A percentile compares a stretch with the other conserved stretches of the same genome.
Evolutionary conservation across 2,888 invertebrate species (phyloP).

Genomic region (Mimumesa dahlbomi): DNA sequence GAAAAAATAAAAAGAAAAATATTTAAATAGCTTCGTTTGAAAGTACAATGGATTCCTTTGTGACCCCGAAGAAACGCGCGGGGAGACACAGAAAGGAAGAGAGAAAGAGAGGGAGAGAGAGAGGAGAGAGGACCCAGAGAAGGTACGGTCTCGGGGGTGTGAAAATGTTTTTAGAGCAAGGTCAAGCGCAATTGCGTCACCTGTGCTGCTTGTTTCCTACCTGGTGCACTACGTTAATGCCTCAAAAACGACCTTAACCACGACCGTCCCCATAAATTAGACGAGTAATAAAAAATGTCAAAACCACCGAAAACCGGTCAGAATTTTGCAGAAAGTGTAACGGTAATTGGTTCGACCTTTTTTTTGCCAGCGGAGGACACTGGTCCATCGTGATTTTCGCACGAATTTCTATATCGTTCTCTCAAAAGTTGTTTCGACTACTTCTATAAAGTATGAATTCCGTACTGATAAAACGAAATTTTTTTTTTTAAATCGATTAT

Average conservation of each 20-base stretch:
- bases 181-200: conserved; percentile 77
- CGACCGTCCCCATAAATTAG: conserved; percentile 57
- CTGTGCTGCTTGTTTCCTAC: conserved; percentile 65
- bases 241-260: conserved; percentile 49
- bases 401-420: too few relatives aligned
- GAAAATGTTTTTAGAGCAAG: conserved; percentile 76
- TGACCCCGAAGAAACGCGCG: conserved; percentile 21
- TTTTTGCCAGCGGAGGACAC: conserved; percentile 50
- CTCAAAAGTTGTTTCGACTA: too few relatives aligned
- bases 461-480: too few relatives aligned
- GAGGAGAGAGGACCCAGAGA: not conserved
- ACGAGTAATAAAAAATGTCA: conserved; percentile 49
- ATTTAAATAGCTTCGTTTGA: conserved; percentile 46
- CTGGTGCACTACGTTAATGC: conserved; percentile 41
- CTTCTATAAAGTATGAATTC: too few relatives aligned
- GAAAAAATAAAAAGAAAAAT: too few relatives aligned
- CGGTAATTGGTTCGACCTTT: conserved; percentile 46
- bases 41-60: conserved; percentile 54
- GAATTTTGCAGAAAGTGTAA: conserved; percentile 14
- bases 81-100: conserved; percentile 2
- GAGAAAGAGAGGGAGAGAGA: too few relatives aligned
- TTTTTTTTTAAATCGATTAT: conserved; percentile 1
- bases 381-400: conserved; percentile 30
- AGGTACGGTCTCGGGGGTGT: conserved; percentile 58
- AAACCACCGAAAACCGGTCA: conserved; percentile 33